Evolutionary conservation across 2,797 vertebrate species (phyloP), one percentile per base, ranked within the genome.

Genomic region (Natrix natrix): DNA sequence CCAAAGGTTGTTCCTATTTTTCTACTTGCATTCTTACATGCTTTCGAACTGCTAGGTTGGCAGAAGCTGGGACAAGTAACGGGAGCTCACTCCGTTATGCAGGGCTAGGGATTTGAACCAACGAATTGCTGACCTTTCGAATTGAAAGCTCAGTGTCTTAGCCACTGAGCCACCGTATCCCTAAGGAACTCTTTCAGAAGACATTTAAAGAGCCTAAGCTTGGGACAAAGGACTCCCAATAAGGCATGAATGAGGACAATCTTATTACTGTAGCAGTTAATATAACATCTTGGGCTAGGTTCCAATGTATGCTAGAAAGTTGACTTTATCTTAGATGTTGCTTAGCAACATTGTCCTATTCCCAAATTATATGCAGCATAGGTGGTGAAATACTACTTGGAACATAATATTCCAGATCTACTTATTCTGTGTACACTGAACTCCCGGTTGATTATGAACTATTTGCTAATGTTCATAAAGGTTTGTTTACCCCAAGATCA

Each of bases 261-360:
- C 48, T 83, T 90, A 92, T 92, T 61, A 89, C n/a, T 26, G 57
- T 20, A 20, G 54, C 55, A 91, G 60, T 60, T 93, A 88, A 87
- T 88, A 78, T 52, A 55, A 14, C 32, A 1, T 69, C 74, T 86
- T 22, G 16, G n/a, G 22, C 56, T 55, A 24, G 13, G 37, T 91
- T 26, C 54, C 52, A 55, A 16, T 55, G 88, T 5, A 59, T 88
- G 88, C 43, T 32, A 28, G 66, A 87, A 91, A 93, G 63, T 88
- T 55, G 63, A 89, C 92, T 90, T 91, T 60, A 37, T 61, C 87
- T 91, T 24, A 86, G 48, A 43, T 5, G 87, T 91, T 91, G 63
- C 92, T 88, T 93, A 88, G 78, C 90, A 93, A 89, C 86, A 55
- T 32, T 74, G 86, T 89, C 28, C 11, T 94, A 32, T 32, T 93